Evolutionary conservation across 1,140 invertebrate species (phyloP), one percentile per base, ranked within the genome.

Genomic region (Dufourea novaeangliae): DNA sequence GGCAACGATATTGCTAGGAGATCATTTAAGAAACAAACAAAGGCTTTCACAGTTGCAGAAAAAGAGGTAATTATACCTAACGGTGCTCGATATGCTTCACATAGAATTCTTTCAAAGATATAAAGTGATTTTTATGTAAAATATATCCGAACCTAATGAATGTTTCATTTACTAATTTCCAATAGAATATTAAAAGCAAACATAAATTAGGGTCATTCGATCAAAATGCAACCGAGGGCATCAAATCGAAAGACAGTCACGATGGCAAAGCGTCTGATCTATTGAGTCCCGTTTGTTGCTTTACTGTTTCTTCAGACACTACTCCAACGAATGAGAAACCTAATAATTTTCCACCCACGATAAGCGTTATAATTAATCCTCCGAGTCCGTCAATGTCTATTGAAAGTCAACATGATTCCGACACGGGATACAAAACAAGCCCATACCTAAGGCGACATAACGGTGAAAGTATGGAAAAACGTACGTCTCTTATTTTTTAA

Each of bases 1-100:
- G 96, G 96, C 41, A 96, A 94, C 88, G 96, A 97, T 87, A 97
- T 97, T 72, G 96, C 95, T 1, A 94, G 95, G 62, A 94, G 94
- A 86, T 97, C 96, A 5, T 95, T 96, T 86, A 95, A 95, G 85
- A 94, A 93, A 29, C 78, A 79, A 14, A 52, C 70, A 1, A 86
- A 62, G 73, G 86, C 78, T 62, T 63, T 57, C 39, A 17, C 54
- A 37, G 22, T 62, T 59, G 61, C 78, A 25, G 81, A 83, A 22
- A 67, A 39, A 54, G 79, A 82, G 63, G 81, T 82, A 29, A 10
- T 10, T 32, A 1, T 25, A 46, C 12, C 32, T 39, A 22, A 27
- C 17, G 8, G 10, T 7, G 1, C 34, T 34, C 12, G 12, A 34
- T 20, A 56, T 29, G 3, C 25, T 34, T 25, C 2, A n/a, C 14